Evolutionary conservation across 2,888 invertebrate species (phyloP).

Genomic region (Gari tellinella): DNA sequence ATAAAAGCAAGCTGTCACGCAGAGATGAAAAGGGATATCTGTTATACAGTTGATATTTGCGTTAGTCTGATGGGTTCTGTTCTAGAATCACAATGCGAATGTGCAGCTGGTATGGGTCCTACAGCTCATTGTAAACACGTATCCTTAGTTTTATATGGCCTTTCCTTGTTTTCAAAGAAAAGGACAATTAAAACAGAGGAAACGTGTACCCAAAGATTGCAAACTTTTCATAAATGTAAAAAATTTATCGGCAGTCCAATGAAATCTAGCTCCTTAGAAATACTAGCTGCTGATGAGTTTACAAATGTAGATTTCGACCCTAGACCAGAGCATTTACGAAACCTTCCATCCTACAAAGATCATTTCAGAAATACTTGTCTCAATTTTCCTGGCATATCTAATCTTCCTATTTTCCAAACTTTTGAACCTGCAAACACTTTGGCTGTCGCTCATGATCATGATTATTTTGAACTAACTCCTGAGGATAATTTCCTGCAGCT

Average conservation of each 20-base stretch:
- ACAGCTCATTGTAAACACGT: slow-evolving; percentile 65
- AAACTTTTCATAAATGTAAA: neutral
- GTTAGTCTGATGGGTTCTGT: slow-evolving; percentile 34
- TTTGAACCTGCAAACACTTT: slow-evolving; percentile 48
- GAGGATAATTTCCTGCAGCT: slow-evolving; percentile 38
- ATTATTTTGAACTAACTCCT: slow-evolving; percentile 35
- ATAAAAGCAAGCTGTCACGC: slow-evolving; percentile 26
- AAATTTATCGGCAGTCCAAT: slow-evolving; percentile 36
- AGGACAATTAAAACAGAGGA: neutral
- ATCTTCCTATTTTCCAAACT: slow-evolving; percentile 50
- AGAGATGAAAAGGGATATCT: slow-evolving; percentile 39
- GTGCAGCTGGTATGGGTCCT: slow-evolving; percentile 66
- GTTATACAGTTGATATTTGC: slow-evolving; percentile 45
- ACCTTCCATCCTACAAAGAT: slow-evolving; percentile 23
- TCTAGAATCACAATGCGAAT: slow-evolving; percentile 61
- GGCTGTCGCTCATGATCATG: slow-evolving; percentile 52
- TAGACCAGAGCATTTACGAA: slow-evolving; percentile 27
- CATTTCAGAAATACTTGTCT: slow-evolving; percentile 51
- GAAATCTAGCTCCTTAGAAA: slow-evolving; percentile 33
- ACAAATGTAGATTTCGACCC: slow-evolving; percentile 53
- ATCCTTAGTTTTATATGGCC: slow-evolving; percentile 39
- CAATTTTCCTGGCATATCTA: slow-evolving; percentile 41
- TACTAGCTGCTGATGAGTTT: slow-evolving; percentile 44
- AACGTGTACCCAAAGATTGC: slow-evolving; percentile 1
- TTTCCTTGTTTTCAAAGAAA: neutral